These are phyloP conservation scores for Ceriagrion tenellum DNA, from an alignment of 2,888 invertebrate genomes.

Conservation along the genomic window DNA sequence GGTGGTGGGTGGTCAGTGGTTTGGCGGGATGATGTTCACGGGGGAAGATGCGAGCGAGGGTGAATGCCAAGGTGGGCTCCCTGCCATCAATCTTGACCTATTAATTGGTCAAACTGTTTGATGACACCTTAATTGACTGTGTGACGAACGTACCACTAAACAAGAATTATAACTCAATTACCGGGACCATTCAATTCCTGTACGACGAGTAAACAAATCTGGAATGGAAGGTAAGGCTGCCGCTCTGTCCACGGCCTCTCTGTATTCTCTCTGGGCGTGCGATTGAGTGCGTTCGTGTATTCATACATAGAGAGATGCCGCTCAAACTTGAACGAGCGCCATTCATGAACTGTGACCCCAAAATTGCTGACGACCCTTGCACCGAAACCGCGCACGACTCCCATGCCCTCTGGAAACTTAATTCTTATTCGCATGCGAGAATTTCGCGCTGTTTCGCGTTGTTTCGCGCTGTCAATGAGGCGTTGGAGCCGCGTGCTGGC, in stretches of 20 bases:
- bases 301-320: neutral
- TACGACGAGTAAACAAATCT: neutral
- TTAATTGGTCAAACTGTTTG: neutral
- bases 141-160: neutral
- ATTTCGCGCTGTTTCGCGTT: no score
- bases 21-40: neutral
- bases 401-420: no score
- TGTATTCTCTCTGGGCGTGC: neutral
- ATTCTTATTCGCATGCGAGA: no score
- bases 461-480: no score
- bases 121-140: neutral
- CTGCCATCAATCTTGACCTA: neutral
- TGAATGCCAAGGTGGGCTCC: no score
- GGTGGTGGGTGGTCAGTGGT: no score
- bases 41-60: neutral
- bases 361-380: no score
- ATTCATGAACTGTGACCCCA: no score
- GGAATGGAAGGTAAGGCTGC: neutral
- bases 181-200: neutral
- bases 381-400: no score
- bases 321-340: no score
- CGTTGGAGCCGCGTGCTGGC: no score
- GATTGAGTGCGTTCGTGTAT: neutral
- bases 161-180: neutral
- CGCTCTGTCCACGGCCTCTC: no score